A percentile compares a stretch with the other conserved stretches of the same genome.
phyloP scores from a whole-genome alignment of 2,113 vertebrate species.

The Colistium nudipinnis region DNA sequence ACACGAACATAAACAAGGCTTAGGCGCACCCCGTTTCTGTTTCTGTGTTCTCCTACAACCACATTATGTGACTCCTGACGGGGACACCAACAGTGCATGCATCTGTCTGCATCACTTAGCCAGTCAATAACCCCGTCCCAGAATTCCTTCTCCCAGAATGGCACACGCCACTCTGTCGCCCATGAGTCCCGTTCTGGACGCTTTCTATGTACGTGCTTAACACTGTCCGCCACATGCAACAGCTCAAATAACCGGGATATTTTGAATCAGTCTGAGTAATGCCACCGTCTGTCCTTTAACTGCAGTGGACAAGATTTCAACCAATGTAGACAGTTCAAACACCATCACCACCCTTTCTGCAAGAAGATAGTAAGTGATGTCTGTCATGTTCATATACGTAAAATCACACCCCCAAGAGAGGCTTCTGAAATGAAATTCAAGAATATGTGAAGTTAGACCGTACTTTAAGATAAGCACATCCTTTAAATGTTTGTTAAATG shows the following conservation, averaged over 20 bases:
- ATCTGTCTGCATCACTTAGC: constrained; percentile 56
- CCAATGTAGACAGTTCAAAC: not conserved
- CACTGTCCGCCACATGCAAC: constrained; percentile 64
- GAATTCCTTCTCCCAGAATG: constrained; percentile 79
- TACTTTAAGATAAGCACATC: not conserved
- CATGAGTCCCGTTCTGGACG: constrained; percentile 52
- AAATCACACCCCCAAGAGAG: not conserved
- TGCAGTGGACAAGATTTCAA: constrained; percentile 13
- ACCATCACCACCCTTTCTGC: not conserved
- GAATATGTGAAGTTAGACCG: not conserved
- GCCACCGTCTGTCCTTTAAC: constrained; percentile 46
- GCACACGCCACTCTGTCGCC: constrained; percentile 76
- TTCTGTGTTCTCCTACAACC: not conserved
- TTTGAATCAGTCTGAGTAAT: constrained; percentile 69
- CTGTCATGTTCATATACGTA: not conserved
- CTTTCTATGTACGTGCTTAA: constrained; percentile 71
- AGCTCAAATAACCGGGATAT: constrained; percentile 79
- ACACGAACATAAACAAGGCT: not conserved
- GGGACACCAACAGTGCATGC: constrained; percentile 34
- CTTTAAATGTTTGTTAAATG: not conserved
- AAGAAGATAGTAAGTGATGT: not conserved
- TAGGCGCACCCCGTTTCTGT: not conserved
- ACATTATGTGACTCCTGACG: not conserved
- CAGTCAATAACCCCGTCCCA: constrained; percentile 48
- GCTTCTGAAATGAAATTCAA: not conserved